A percentile compares a stretch with the other conserved stretches of the same genome.
phyloP scores from a whole-genome alignment of 2,113 vertebrate genomes.

The Gymnorhina tibicen region DNA sequence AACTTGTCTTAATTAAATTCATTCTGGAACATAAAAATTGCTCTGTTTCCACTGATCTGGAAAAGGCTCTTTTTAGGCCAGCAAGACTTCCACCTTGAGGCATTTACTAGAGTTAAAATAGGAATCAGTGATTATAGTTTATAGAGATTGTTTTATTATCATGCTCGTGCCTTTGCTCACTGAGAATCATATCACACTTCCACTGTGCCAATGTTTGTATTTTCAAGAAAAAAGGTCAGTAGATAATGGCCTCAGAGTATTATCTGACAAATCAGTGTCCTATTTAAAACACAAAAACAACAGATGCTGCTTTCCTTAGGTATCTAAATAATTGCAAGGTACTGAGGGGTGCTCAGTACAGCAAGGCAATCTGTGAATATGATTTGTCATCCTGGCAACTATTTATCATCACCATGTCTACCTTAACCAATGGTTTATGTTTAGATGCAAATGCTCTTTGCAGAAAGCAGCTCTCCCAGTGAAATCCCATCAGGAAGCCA shows the following conservation, averaged over 20 bases:
- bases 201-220: neutral
- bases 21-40: neutral
- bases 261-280: neutral
- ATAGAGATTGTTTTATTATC: neutral
- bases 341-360: neutral
- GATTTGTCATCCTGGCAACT: neutral
- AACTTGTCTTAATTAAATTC: conserved; percentile 28
- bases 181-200: neutral
- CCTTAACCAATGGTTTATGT: neutral
- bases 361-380: neutral
- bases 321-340: neutral
- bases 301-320: neutral
- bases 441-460: neutral
- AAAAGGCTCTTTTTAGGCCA: conserved; percentile 37
- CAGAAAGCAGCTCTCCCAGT: neutral
- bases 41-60: neutral
- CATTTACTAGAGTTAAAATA: neutral
- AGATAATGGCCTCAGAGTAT: neutral
- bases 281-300: neutral
- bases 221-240: neutral
- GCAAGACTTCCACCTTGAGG: neutral
- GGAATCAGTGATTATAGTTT: neutral
- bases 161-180: neutral
- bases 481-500: neutral
- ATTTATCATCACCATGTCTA: neutral